Conservation (phyloP, 2,113 vertebrate genomes). For the Hyperopisus bebe region DNA sequence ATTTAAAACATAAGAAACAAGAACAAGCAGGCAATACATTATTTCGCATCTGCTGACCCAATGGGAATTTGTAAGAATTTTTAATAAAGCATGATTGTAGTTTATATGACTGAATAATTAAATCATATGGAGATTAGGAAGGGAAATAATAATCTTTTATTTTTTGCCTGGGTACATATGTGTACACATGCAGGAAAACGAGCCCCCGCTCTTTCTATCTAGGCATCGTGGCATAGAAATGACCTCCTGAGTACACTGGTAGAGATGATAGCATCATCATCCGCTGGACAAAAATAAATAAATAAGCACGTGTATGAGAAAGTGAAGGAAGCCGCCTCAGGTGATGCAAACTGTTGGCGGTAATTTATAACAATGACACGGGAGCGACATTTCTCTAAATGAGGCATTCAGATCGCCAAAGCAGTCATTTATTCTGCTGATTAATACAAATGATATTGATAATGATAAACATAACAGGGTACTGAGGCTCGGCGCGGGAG, state of each 20-base stretch:
- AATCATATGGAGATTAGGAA: slow-evolving; percentile 82
- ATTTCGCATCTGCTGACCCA: slow-evolving; percentile 87
- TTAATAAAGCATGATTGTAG: slow-evolving; percentile 99
- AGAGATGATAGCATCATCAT: slow-evolving; percentile 66
- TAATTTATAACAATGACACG: slow-evolving; percentile 99
- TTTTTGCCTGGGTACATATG: slow-evolving; percentile 20
- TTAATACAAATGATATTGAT: slow-evolving; percentile 99
- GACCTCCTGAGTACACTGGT: slow-evolving; percentile 66
- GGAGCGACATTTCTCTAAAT: slow-evolving; percentile 99
- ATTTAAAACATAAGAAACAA: slow-evolving; percentile 67
- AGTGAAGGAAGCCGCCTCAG: slow-evolving; percentile 81
- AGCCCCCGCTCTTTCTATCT: slow-evolving; percentile 37
- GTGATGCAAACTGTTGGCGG: slow-evolving; percentile 87
- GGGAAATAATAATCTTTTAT: slow-evolving; percentile 42
- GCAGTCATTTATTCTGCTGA: slow-evolving; percentile 99
- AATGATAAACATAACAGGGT: slow-evolving; percentile 96
- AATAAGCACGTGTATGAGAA: slow-evolving; percentile 45
- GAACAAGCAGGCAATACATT: slow-evolving; percentile 98
- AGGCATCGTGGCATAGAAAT: slow-evolving; percentile 58
- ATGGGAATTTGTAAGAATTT: slow-evolving; percentile 97
- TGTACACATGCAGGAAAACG: slow-evolving; percentile 17
- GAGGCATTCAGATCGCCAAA: slow-evolving; percentile 99
- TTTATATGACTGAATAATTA: slow-evolving; percentile 98
- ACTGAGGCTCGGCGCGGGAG: slow-evolving; percentile 35
- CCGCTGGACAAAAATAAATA: slow-evolving; percentile 46